These are phyloP conservation scores for Calidris pygmaea DNA, from an alignment of 2,113 vertebrate species.

Conservation along the genomic window DNA sequence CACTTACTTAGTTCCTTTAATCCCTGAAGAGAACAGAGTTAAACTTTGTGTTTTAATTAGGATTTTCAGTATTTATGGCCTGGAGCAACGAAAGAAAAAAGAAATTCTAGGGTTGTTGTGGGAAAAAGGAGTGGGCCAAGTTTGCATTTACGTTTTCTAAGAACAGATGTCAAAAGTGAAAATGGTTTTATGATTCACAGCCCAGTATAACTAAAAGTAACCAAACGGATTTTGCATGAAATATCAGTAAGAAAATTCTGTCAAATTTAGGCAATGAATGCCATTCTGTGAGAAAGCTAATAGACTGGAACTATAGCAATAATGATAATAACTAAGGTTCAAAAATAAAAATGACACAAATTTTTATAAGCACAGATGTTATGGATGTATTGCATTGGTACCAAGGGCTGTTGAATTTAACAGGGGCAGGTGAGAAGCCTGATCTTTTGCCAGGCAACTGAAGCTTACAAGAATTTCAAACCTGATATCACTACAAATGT, in stretches of 20 bases:
- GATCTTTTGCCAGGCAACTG: not conserved
- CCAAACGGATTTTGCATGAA: not conserved
- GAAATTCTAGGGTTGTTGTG: conserved; percentile 14
- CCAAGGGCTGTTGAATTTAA: not conserved
- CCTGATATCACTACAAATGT: not conserved
- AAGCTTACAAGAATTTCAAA: not conserved
- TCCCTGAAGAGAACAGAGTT: conserved; percentile 55
- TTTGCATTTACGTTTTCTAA: conserved; percentile 30
- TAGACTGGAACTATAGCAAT: not conserved
- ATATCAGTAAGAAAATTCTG: not conserved
- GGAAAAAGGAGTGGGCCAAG: conserved; percentile 10
- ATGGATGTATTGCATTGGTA: not conserved
- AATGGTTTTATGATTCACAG: not conserved
- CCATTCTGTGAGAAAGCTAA: not conserved
- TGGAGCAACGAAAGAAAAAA: conserved; percentile 42
- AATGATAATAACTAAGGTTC: not conserved
- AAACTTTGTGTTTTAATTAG: conserved; percentile 70
- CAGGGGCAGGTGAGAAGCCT: not conserved
- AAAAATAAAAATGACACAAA: not conserved
- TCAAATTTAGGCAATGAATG: not conserved
- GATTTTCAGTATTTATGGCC: conserved; percentile 53
- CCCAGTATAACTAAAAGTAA: not conserved
- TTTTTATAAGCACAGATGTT: not conserved
- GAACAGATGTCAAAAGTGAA: conserved; percentile 32
- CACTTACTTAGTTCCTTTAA: conserved; percentile 39